Evolutionary conservation across 2,888 invertebrate species (phyloP), one percentile per base, ranked within the genome.

Genomic region (Uropetala carovei): DNA sequence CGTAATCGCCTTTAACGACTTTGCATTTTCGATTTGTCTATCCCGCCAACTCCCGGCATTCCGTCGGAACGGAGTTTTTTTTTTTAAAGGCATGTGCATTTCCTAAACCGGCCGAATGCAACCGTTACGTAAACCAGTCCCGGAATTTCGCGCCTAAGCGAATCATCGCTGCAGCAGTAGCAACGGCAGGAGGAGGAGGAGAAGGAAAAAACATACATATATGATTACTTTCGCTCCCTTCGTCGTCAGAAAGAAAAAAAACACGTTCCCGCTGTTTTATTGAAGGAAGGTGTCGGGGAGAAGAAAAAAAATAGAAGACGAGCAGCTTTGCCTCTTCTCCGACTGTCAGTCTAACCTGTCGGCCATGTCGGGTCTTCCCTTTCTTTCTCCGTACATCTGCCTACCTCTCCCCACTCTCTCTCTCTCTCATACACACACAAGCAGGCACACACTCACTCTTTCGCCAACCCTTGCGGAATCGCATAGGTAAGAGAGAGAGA

Each of bases 391-490:
- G 27, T 14, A 13, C 64, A 11, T 2, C 27, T 30, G 18, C 8
- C 16, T 16, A 30, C 10, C 60, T 22, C 43, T 0, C 16, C 27
- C n/a, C 10, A 30, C n/a, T 64, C 57, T n/a, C 85, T n/a, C 57
- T 56, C 85, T 57, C 83, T 57, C 22, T 58, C 22, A n/a, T 14
- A n/a, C 84, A 57, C 84, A n/a, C n/a, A n/a, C n/a, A n/a, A n/a
- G n/a, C n/a, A 8, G 84, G 18, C 85, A 22, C 57, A 22, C 22
- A 22, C 86, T 8, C 56, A 43, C 64, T 89, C 89, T 75, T 75
- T 27, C 68, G 68, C 64, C 89, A 89, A 89, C 89, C 89, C 68
- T 68, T 43, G 64, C 64, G 89, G 68, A 89, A 68, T 68, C 64
- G 68, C 22, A 43, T 43, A 30, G 64, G 30, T 30, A 60, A 18